Evolutionary conservation across 2,888 invertebrate species (phyloP).

Genomic region (Melanotus villosus): DNA sequence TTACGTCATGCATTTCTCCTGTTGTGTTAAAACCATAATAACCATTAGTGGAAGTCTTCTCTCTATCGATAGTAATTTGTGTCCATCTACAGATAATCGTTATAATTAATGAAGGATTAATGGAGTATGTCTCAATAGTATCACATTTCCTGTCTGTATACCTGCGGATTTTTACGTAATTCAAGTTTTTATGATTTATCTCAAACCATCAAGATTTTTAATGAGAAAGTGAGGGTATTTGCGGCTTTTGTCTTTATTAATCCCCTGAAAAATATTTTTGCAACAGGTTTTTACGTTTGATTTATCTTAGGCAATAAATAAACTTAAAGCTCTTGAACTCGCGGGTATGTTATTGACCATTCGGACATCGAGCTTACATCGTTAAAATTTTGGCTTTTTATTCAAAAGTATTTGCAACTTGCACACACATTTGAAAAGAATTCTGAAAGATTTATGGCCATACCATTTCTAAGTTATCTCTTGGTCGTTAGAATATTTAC

Average conservation of each 20-base stretch:
- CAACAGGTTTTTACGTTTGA: background rate
- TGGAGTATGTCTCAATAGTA: background rate
- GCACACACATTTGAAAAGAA: too few species aligned
- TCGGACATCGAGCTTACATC: background rate
- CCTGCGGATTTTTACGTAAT: background rate
- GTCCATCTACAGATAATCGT: constrained; percentile 1
- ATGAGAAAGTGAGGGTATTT: background rate
- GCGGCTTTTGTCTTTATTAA: too few species aligned
- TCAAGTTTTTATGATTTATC: background rate
- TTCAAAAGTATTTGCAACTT: too few species aligned
- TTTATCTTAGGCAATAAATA: background rate
- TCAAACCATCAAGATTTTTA: background rate
- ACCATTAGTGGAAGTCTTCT: too few species aligned
- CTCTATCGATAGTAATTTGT: background rate
- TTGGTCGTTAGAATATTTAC: background rate
- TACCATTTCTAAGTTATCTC: background rate
- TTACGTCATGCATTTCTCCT: too few species aligned
- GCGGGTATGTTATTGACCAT: background rate
- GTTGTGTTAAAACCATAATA: too few species aligned
- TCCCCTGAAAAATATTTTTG: background rate
- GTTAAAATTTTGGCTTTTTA: background rate
- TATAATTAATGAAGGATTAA: background rate
- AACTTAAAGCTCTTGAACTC: background rate
- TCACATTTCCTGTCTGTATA: constrained; percentile 1
- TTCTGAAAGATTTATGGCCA: too few species aligned